phyloP scores from a whole-genome alignment of 2,888 invertebrate genomes.

The Aphodius sticticus region DNA sequence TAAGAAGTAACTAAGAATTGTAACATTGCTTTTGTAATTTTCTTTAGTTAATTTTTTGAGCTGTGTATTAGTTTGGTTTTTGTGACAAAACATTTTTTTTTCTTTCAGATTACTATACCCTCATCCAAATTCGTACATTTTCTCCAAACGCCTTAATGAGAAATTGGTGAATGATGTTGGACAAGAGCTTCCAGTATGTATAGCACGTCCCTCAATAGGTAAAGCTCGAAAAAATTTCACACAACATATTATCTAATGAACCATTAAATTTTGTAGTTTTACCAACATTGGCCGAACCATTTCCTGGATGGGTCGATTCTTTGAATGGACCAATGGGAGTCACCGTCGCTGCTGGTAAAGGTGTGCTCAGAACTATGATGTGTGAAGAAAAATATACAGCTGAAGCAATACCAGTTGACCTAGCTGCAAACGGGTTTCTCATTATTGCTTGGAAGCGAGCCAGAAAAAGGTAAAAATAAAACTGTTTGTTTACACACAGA shows the following conservation, averaged over 20 bases:
- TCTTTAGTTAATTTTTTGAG: no score
- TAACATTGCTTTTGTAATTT: no score
- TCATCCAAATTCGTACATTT: constrained; percentile 92
- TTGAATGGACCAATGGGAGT: constrained; percentile 89
- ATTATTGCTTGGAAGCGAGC: constrained; percentile 20
- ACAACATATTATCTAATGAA: neutral
- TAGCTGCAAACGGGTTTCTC: constrained; percentile 81
- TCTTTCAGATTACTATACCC: constrained; percentile 65
- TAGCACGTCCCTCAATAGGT: neutral
- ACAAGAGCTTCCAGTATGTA: constrained; percentile 52
- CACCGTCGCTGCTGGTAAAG: constrained; percentile 82
- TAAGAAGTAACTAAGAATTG: no score
- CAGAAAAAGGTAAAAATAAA: constrained; percentile 20
- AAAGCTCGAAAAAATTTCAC: neutral
- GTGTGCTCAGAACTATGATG: constrained; percentile 85
- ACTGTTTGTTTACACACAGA: no score
- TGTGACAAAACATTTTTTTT: neutral
- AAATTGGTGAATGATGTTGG: constrained; percentile 75
- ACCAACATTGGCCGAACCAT: constrained; percentile 78
- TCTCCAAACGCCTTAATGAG: constrained; percentile 88
- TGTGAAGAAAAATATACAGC: constrained; percentile 69
- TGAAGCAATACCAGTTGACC: constrained; percentile 81
- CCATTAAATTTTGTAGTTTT: constrained; percentile 48
- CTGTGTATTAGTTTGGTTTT: no score
- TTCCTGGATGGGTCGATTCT: constrained; percentile 91